Evolutionary conservation across 2,888 invertebrate genomes (phyloP).

Genomic region (Rotaria macrura): DNA sequence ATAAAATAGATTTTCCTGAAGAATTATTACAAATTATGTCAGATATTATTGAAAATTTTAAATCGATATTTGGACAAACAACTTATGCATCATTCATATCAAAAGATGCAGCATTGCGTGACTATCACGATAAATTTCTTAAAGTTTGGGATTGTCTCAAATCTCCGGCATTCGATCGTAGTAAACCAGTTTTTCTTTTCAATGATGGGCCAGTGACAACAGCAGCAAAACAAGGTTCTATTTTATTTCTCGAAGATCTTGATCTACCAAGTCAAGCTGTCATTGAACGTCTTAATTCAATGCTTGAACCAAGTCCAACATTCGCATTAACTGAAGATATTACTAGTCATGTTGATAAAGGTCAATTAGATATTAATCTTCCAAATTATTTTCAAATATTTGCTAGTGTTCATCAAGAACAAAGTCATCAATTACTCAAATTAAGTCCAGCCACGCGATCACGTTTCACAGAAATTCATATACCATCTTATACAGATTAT

Average conservation of each 20-base stretch:
- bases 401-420: constrained; percentile 6
- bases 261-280: constrained; percentile 19
- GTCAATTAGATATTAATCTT: background rate
- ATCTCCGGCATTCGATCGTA: background rate
- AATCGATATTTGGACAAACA: background rate
- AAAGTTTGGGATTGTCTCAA: background rate
- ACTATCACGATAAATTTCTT: background rate
- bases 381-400: background rate
- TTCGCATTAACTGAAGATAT: constrained; percentile 17
- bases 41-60: background rate
- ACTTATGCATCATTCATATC: background rate
- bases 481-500: background rate
- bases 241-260: constrained; percentile 13
- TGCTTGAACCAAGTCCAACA: background rate
- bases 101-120: background rate
- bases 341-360: background rate
- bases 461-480: background rate
- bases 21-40: too few species aligned
- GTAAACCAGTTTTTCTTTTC: background rate
- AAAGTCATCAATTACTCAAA: background rate
- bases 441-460: background rate
- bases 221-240: background rate
- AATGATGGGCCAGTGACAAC: background rate
- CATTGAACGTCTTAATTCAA: background rate
- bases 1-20: too few species aligned